Evolutionary conservation across 2,797 vertebrate genomes (phyloP), one percentile per base, ranked within the genome.

Genomic region (Centropyge bicolor): DNA sequence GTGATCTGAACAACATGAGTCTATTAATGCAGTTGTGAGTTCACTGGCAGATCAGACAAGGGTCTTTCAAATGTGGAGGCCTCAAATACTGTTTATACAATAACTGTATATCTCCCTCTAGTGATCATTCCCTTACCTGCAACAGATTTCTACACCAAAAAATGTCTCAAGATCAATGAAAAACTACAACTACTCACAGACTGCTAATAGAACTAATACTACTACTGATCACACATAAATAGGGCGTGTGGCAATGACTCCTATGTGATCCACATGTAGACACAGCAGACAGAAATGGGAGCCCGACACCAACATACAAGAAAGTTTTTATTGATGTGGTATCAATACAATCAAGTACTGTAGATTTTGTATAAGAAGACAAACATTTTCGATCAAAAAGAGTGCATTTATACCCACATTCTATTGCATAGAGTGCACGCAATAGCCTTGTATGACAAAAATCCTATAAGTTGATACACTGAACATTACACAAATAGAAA

Each of bases 341-440:
- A 95, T 97, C 97, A 97, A 95, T 97, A 97, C 96, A 96, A 96
- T 97, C 97, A 96, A 95, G 95, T 96, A 95, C 93, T 96, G 96
- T 92, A 96, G 94, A 97, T 97, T 96, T 96, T 95, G 92, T 95
- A 97, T 95, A 94, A 96, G 96, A 93, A 96, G 94, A 96, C 96
- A 96, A 96, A 95, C 92, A 94, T 95, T 95, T 96, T 94, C 94
- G 95, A 95, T 97, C 94, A 95, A 92, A 84, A 93, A 86, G 94
- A 97, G 96, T 97, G 97, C 96, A 96, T 97, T 96, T 93, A 95
- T 94, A 96, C 94, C 92, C 92, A 95, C 95, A 94, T 95, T 95
- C 95, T 96, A 96, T 96, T 96, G 96, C 95, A 96, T 92, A 94
- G 95, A 95, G 95, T 96, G 95, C 95, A 96, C 86, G 91, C 95